Evolutionary conservation across 2,797 vertebrate genomes (phyloP), one percentile per base, ranked within the genome.

Genomic region (Nannoperca australis): DNA sequence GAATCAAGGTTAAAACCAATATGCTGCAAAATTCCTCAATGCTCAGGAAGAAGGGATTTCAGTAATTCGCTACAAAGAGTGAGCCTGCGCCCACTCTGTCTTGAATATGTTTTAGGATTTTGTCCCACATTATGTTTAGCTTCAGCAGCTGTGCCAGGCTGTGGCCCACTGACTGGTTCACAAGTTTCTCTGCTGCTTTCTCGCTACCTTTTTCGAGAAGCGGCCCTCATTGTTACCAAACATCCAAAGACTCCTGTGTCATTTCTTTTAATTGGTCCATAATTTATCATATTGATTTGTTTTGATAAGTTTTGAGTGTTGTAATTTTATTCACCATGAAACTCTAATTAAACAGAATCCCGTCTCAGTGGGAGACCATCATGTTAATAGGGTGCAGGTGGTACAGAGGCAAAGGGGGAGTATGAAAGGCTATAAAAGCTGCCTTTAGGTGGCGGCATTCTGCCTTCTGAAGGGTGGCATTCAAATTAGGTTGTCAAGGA

Each of bases 371-470:
- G 78, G 72, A 84, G 61, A 68, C 59, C 14, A 47, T 78, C 42
- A 27, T 77, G 78, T 78, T 85, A 81, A 81, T 83, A 78, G 82
- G 75, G 65, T 84, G 76, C 70, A 87, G 73, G 68, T 78, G 81
- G 82, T 64, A 63, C 36, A 42, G 58, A 85, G 54, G 77, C 42
- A 30, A 79, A 75, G 30, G 56, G 51, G 80, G 70, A 65, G 50
- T 60, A 55, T 75, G 50, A 70, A 87, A 81, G 85, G 77, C 82
- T 89, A 73, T 90, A 83, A 72, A 83, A 90, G 40, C 77, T 30
- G 79, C 93, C 95, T 94, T 88, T 94, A 95, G 95, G 94, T 95
- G 95, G 95, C 91, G 90, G 84, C 91, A 94, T 88, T 94, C 90
- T 94, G 89, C 91, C 90, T 86, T 89, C 66, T 86, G 82, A 78